Conservation (phyloP, 2,797 vertebrate species). For the Cirrhinus molitorella region DNA sequence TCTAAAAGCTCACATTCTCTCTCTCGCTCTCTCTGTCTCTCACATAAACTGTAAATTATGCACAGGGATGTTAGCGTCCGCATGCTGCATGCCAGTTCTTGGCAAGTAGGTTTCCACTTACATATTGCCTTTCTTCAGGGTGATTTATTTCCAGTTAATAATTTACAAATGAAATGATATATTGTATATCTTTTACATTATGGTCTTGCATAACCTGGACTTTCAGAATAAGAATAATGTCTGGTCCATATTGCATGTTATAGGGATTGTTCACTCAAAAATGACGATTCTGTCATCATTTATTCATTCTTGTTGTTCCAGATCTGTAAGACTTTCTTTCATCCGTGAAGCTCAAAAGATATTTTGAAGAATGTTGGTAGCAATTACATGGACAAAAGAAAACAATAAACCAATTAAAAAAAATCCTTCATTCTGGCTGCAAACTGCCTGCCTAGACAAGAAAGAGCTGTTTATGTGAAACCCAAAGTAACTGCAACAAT, state of each 20-base stretch:
- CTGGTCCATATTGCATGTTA: neutral
- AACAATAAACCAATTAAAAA: neutral
- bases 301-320: neutral
- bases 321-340: neutral
- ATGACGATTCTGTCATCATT: neutral
- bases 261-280: no score
- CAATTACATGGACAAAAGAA: no score
- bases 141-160: constrained; percentile 10
- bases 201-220: neutral
- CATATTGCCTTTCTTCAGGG: neutral
- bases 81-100: constrained; percentile 6
- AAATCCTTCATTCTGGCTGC: neutral
- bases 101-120: neutral
- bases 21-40: constrained; percentile 16
- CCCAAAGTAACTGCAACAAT: neutral
- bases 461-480: neutral
- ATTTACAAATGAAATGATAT: neutral
- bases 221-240: neutral
- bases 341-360: neutral
- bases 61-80: constrained; percentile 27
- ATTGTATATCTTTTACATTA: neutral
- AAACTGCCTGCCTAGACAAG: neutral
- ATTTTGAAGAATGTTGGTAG: neutral
- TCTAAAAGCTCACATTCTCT: constrained; percentile 1
- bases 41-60: constrained; percentile 35